Conservation (phyloP, 2,797 vertebrate species). For the Petrocephalus sullivani region DNA sequence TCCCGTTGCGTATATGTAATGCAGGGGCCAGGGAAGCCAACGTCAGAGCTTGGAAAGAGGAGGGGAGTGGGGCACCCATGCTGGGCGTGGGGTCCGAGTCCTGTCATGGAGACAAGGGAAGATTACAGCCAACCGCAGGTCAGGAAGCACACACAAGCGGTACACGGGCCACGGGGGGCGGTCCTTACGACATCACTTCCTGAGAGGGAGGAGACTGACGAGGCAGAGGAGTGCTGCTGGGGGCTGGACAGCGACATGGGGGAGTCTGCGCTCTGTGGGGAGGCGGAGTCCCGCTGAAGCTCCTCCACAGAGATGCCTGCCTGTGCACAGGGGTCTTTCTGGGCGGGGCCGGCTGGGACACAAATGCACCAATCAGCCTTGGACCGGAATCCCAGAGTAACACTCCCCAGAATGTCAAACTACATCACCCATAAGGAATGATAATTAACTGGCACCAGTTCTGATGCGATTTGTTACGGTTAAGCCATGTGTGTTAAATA, state of each 20-base stretch:
- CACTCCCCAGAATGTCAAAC: neutral
- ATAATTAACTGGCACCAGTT: neutral
- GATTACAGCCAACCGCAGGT: neutral
- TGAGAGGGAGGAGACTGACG: conserved; percentile 86
- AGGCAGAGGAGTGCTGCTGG: conserved; percentile 84
- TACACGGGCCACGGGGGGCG: neutral
- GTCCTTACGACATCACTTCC: conserved; percentile 87
- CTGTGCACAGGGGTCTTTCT: conserved; percentile 36
- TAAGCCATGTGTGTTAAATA: neutral
- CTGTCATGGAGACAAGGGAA: conserved; percentile 55
- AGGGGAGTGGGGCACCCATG: conserved; percentile 68
- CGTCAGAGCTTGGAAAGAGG: conserved; percentile 71
- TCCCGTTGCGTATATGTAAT: conserved; percentile 70
- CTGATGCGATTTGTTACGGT: neutral
- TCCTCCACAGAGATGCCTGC: conserved; percentile 54
- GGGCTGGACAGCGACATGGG: conserved; percentile 79
- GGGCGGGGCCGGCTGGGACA: neutral
- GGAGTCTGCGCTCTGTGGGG: conserved; percentile 68
- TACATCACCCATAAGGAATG: neutral
- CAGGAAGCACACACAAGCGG: neutral
- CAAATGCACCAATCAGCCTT: neutral
- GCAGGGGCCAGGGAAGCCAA: conserved; percentile 68
- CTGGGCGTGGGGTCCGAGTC: conserved; percentile 87
- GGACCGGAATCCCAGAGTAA: neutral
- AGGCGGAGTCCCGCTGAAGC: neutral